phyloP scores from a whole-genome alignment of 2,888 invertebrate genomes.

The Leptinotarsa juncta region DNA sequence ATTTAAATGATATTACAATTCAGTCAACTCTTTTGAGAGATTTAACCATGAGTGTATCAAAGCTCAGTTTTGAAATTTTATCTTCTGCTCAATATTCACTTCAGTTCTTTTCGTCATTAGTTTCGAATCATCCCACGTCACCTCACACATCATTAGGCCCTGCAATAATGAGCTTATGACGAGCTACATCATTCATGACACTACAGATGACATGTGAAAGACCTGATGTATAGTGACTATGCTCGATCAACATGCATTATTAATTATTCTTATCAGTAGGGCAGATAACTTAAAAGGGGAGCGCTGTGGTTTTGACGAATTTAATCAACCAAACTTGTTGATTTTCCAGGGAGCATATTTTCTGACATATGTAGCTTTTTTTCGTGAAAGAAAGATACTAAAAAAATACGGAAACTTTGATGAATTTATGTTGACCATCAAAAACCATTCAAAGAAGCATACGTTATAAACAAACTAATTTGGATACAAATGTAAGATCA shows the following conservation, averaged over 20 bases:
- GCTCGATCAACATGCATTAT: slow-evolving; percentile 13
- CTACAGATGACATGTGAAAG: slow-evolving; percentile 4
- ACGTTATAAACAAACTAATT: too few relatives aligned
- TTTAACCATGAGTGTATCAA: neutral
- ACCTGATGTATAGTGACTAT: neutral
- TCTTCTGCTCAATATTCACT: neutral
- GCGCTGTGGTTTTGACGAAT: neutral
- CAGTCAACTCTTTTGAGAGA: too few relatives aligned
- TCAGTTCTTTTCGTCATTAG: neutral
- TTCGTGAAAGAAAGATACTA: too few relatives aligned
- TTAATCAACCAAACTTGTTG: too few relatives aligned
- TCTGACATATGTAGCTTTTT: too few relatives aligned
- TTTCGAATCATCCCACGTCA: neutral
- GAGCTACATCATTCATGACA: neutral
- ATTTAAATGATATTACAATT: too few relatives aligned
- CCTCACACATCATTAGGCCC: slow-evolving; percentile 9
- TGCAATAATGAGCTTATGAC: neutral
- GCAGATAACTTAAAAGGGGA: neutral
- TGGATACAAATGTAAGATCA: too few relatives aligned
- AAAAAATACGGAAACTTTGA: too few relatives aligned
- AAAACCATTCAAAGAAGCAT: too few relatives aligned
- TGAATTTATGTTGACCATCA: too few relatives aligned
- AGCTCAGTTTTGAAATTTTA: neutral
- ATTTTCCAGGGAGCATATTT: too few relatives aligned
- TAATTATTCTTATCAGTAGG: slow-evolving; percentile 7